A percentile compares a stretch with the other conserved stretches of the same genome.
Conservation (phyloP, 92 coral and sea anemone species). For the Palythoa grandis region DNA sequence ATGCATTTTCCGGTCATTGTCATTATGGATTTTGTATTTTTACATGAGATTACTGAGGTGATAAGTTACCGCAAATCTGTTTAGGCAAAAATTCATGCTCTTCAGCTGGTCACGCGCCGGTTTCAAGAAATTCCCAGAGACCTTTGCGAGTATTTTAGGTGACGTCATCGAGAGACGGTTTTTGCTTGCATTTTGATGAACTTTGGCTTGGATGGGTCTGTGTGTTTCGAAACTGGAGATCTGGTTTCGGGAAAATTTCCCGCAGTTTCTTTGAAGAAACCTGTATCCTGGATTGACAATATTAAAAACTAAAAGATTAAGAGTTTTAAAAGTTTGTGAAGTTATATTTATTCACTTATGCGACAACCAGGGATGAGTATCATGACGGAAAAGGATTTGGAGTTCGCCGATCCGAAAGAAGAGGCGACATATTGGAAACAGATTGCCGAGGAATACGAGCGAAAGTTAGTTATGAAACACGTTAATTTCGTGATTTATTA, state of each 20-base stretch:
- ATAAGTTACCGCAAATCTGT: neutral
- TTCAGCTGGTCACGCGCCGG: neutral
- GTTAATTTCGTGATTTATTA: conserved; percentile 6
- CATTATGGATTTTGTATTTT: neutral
- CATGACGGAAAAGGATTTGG: conserved; percentile 93
- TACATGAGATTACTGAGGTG: neutral
- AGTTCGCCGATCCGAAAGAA: conserved; percentile 99
- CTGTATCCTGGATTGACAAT: conserved; percentile 28
- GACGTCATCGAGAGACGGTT: conserved; percentile 90
- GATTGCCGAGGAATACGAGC: conserved; percentile 93
- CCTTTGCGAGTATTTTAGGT: conserved; percentile 47
- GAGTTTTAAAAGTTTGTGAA: conserved; percentile 51
- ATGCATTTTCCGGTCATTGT: conserved; percentile 8
- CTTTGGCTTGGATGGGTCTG: conserved; percentile 53
- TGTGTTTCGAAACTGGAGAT: conserved; percentile 47
- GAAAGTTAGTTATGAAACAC: conserved; percentile 76
- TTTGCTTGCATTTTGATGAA: conserved; percentile 77
- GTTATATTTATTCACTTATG: conserved; percentile 78
- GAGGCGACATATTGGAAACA: conserved; percentile 99
- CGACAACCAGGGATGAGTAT: conserved; percentile 99
- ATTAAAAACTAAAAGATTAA: conserved; percentile 45
- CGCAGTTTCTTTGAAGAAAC: conserved; percentile 35
- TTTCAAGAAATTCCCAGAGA: conserved; percentile 20
- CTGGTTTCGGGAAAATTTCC: conserved; percentile 41
- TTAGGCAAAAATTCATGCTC: neutral